These are phyloP conservation scores for Athalia circularis DNA, from an alignment of 2,888 invertebrate species.

Conservation along the genomic window DNA sequence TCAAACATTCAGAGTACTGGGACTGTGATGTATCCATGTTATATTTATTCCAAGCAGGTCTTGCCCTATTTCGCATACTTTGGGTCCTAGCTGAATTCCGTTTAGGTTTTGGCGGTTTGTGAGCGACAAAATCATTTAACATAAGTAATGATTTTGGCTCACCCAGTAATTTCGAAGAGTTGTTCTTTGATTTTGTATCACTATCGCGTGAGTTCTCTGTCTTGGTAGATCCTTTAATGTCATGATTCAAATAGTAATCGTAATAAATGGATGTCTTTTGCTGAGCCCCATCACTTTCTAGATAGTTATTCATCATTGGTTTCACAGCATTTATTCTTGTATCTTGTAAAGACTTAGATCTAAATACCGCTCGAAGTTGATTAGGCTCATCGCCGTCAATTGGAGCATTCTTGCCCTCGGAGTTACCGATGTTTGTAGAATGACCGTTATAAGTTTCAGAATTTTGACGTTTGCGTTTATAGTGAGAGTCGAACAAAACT, in stretches of 20 bases:
- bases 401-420: neutral
- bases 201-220: conserved; percentile 49
- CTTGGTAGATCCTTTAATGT: conserved; percentile 52
- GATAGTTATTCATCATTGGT: conserved; percentile 52
- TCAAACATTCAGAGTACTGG: conserved; percentile 45
- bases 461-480: conserved; percentile 70
- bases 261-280: conserved; percentile 59
- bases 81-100: conserved; percentile 67
- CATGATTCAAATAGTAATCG: conserved; percentile 64
- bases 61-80: conserved; percentile 67
- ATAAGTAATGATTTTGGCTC: conserved; percentile 67
- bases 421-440: conserved; percentile 60
- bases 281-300: conserved; percentile 54
- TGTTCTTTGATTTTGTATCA: conserved; percentile 56
- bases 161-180: conserved; percentile 57
- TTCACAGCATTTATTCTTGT: conserved; percentile 63
- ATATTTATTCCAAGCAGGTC: conserved; percentile 68
- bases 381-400: conserved; percentile 47
- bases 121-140: conserved; percentile 77
- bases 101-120: conserved; percentile 84
- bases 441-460: conserved; percentile 73
- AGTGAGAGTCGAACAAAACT: conserved; percentile 80
- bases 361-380: conserved; percentile 64
- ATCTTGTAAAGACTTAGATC: conserved; percentile 74
- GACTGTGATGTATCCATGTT: conserved; percentile 54